phyloP scores from a whole-genome alignment of 1,140 invertebrate genomes.

The Neodiprion pinetum region DNA sequence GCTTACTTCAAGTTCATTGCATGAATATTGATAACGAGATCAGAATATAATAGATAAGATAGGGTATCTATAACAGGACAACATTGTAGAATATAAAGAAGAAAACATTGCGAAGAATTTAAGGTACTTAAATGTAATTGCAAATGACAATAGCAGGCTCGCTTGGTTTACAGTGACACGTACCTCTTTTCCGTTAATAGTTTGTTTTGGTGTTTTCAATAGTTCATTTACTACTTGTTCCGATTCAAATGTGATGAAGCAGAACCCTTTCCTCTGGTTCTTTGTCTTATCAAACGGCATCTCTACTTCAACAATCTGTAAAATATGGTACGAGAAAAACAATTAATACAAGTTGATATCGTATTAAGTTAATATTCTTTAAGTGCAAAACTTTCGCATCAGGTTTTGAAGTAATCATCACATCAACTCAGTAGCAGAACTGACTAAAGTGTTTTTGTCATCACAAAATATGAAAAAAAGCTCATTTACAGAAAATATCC shows the following conservation, averaged over 20 bases:
- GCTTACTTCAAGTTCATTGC: slow-evolving; percentile 17
- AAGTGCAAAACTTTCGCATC: slow-evolving; percentile 20
- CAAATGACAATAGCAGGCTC: no score
- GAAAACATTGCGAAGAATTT: neutral
- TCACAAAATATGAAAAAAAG: neutral
- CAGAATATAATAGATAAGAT: no score
- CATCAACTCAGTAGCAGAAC: slow-evolving; percentile 15
- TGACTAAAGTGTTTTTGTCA: slow-evolving; percentile 11
- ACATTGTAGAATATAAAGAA: no score
- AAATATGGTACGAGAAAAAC: slow-evolving; percentile 39
- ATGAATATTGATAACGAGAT: neutral
- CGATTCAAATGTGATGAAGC: slow-evolving; percentile 94
- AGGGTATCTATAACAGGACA: no score
- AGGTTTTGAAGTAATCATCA: slow-evolving; percentile 7
- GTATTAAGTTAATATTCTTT: slow-evolving; percentile 17
- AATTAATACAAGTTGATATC: slow-evolving; percentile 3
- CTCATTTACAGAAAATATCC: no score
- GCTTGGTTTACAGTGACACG: slow-evolving; percentile 32
- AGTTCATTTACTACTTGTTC: slow-evolving; percentile 91
- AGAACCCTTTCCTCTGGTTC: slow-evolving; percentile 94
- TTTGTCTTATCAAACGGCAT: slow-evolving; percentile 97
- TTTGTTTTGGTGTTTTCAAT: slow-evolving; percentile 90
- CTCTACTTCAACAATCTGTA: slow-evolving; percentile 90
- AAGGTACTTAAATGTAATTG: neutral
- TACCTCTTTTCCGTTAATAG: slow-evolving; percentile 90